Conservation (phyloP, 1,140 invertebrate species). For the Manduca sexta region DNA sequence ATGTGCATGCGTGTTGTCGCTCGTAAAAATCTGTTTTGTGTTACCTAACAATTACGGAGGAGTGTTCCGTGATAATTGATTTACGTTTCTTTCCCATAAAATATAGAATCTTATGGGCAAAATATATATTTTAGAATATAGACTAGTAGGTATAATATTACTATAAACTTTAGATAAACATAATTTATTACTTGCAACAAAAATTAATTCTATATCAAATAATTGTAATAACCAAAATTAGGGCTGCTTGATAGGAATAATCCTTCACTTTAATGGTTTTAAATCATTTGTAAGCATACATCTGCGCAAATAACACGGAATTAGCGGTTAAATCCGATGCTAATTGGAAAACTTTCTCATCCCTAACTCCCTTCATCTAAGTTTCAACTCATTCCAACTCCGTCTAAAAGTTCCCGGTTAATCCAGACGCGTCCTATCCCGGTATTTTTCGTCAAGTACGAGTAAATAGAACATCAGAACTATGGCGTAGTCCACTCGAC, state of each 20-base stretch:
- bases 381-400: slow-evolving; percentile 32
- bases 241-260: too few relatives aligned
- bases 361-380: slow-evolving; percentile 42
- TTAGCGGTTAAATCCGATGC: slow-evolving; percentile 14
- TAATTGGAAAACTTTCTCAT: slow-evolving; percentile 39
- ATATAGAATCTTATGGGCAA: too few relatives aligned
- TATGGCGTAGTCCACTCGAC: slow-evolving; percentile 52
- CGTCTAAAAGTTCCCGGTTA: slow-evolving; percentile 32
- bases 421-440: slow-evolving; percentile 35
- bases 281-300: neutral
- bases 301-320: neutral
- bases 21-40: slow-evolving; percentile 59
- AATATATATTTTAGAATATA: too few relatives aligned
- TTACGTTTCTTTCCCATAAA: slow-evolving; percentile 1
- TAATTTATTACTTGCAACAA: too few relatives aligned
- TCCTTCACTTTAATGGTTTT: too few relatives aligned
- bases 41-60: slow-evolving; percentile 35
- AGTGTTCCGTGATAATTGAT: slow-evolving; percentile 21
- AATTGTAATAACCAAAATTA: too few relatives aligned
- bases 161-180: too few relatives aligned
- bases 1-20: slow-evolving; percentile 34
- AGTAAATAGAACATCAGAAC: slow-evolving; percentile 56
- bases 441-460: slow-evolving; percentile 37
- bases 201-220: too few relatives aligned
- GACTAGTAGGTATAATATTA: too few relatives aligned